Evolutionary conservation across 2,797 vertebrate species (phyloP), one percentile per base, ranked within the genome.

Genomic region (Megaceryle alcyon): DNA sequence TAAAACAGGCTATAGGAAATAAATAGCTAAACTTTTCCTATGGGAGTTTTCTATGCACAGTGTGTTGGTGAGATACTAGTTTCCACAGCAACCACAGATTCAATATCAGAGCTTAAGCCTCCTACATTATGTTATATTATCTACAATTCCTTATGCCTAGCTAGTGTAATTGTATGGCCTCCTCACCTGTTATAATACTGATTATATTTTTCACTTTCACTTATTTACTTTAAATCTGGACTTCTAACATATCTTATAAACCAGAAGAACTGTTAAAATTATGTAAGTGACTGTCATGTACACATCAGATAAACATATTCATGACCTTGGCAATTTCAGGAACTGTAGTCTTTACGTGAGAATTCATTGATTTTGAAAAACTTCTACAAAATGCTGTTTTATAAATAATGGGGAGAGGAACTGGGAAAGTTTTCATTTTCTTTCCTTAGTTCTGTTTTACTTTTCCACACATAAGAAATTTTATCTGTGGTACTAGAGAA

Each of bases 21-120:
- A 96, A 95, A 89, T 51, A 69, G 44, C 68, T 80, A 54, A 94
- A 95, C 53, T 71, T 26, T 10, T 93, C 96, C 79, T 76, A 7
- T 57, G 84, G 69, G 93, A 96, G 64, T 2, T 93, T 85, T 91
- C 86, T 82, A 6, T 82, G 66, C 44, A 70, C 43, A 43, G 35
- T 71, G 11, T 66, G 48, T 69, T 89, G 57, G 37, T 82, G 35
- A n/a, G 28, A 60, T 70, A 64, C 0, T 5, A 53, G 78, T 85
- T 95, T 95, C 95, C 91, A 93, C 75, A 91, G 88, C 53, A 92
- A 95, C 92, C 48, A 61, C 43, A 73, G 66, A 77, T 79, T 86
- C 33, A 66, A 10, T 48, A 92, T 59, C 73, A 70, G 49, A 82
- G 14, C 1, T 3, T 49, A 77, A 73, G 33, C 29, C 39, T 80